Conservation (phyloP, 2,797 vertebrate genomes). For the Ambastaia sidthimunki region DNA sequence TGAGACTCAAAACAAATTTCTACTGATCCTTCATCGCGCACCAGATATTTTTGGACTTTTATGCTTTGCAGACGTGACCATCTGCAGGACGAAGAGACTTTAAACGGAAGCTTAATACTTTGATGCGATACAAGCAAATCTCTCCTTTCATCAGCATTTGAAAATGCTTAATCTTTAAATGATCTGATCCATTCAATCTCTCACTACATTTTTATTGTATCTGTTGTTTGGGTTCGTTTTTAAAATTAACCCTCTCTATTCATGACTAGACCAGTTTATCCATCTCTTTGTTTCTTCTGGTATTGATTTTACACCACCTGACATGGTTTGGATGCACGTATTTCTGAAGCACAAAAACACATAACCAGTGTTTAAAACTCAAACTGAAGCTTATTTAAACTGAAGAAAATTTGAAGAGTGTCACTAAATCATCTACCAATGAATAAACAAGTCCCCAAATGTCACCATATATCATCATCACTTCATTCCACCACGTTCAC, state of each 20-base stretch:
- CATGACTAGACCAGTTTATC: neutral
- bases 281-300: neutral
- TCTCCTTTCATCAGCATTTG: constrained; percentile 5
- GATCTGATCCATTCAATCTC: neutral
- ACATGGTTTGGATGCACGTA: neutral
- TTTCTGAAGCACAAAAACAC: neutral
- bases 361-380: neutral
- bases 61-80: neutral
- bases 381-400: neutral
- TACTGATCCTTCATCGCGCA: constrained; percentile 2
- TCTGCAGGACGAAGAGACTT: neutral
- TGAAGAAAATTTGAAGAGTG: too few relatives aligned
- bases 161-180: neutral
- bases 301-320: neutral
- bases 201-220: neutral
- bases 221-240: neutral
- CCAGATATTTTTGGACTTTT: constrained; percentile 10
- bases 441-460: neutral
- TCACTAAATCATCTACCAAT: constrained; percentile 12
- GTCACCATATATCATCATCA: constrained; percentile 11
- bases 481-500: constrained; percentile 26
- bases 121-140: constrained; percentile 13
- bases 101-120: neutral
- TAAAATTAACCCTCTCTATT: neutral
- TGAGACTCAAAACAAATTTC: constrained; percentile 7